Evolutionary conservation across 2,888 invertebrate genomes (phyloP), one percentile per base, ranked within the genome.

Genomic region (Pegoplata infirma): DNA sequence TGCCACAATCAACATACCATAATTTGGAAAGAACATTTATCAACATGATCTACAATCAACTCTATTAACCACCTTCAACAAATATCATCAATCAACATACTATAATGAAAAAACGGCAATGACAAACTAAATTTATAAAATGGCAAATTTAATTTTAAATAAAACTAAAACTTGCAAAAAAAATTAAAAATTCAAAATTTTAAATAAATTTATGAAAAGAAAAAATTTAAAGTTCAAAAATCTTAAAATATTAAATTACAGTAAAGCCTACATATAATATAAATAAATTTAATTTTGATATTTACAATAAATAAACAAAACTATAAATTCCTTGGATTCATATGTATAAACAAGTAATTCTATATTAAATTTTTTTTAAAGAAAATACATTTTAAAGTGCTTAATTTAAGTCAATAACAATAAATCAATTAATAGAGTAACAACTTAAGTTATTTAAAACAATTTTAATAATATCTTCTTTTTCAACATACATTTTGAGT

Each of bases 1-100:
- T 47, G 8, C 3, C 2, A 16, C 56, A 58, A 58, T 58, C 28
- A 69, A 59, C 61, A 53, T 40, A 36, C 56, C 21, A 21, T 21
- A 32, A 32, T 56, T 16, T n/a, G n/a, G 58, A 16, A 32, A 25
- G 19, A 59, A 8, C 6, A 40, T 1, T 32, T 32, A n/a, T n/a
- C n/a, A 5, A 14, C 19, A 28, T 44, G 17, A 28, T 40, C 75
- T 46, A 14, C 80, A 75, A 77, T 77, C 77, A 80, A 75, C 78
- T n/a, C 17, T 5, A 3, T 5, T 32, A 63, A 55, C 19, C 5
- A 61, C 55, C 10, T 8, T 32, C 49, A 61, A 7, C 17, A 16
- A 56, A 66, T 36, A 36, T 46, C 67, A 56, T 28, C 75, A 79
- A 64, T 66, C 69, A 80, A 79, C 61, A 58, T 73, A 32, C 69